Conservation (phyloP, 2,888 invertebrate species). For the Oxycera nigricornis region DNA sequence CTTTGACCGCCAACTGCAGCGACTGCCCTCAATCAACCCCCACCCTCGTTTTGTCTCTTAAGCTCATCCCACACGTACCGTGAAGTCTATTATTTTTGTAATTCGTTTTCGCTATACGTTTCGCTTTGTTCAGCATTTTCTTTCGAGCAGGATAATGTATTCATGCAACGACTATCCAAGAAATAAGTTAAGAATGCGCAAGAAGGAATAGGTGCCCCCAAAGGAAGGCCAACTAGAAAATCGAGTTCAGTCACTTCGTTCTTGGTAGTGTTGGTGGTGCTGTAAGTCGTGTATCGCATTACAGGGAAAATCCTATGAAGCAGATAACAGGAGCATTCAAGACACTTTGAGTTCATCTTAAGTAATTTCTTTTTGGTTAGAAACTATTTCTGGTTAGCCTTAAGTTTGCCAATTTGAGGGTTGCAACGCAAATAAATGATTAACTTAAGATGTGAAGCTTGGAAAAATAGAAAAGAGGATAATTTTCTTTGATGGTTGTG, state of each 20-base stretch:
- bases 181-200: conserved; percentile 1
- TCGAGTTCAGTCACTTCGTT: conserved; percentile 19
- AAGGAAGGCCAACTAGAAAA: conserved; percentile 14
- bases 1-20: conserved; percentile 19
- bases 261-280: neutral
- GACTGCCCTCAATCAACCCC: conserved; percentile 1
- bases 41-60: neutral
- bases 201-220: neutral
- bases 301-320: neutral
- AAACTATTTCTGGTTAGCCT: conserved; percentile 23
- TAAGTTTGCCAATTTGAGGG: neutral
- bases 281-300: neutral
- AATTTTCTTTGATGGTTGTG: too few species aligned
- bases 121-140: conserved; percentile 19
- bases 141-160: conserved; percentile 12
- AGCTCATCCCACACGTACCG: neutral
- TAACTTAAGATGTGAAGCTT: conserved; percentile 26
- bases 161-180: conserved; percentile 29
- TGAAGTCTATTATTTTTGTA: conserved; percentile 21
- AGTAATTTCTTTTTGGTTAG: conserved; percentile 21
- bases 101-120: conserved; percentile 16
- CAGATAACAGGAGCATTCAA: neutral
- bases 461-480: too few species aligned
- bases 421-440: conserved; percentile 33
- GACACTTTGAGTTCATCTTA: conserved; percentile 9